Evolutionary conservation across 2,797 vertebrate species (phyloP), one percentile per base, ranked within the genome.

Genomic region (Acipenser ruthenus): DNA sequence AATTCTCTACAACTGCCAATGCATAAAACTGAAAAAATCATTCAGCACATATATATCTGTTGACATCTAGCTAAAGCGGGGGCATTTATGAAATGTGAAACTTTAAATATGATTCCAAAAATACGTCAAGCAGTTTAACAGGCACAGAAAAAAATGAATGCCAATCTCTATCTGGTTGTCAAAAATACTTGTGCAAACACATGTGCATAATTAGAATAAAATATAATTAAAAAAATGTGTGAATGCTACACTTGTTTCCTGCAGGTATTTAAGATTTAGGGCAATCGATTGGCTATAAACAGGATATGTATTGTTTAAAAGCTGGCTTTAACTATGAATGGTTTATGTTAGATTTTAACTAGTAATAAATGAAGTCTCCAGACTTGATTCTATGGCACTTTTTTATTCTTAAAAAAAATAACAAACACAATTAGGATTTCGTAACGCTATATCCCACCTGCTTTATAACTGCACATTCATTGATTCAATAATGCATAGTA

Each of bases 401-500:
- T 37, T 37, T 37, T 37, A 37, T 37, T 37, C 23, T 37, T 37
- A 37, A 37, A 37, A 37, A 10, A 55, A 55, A 55, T 10, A 55
- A 55, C 9, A n/a, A 55, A 55, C 9, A 55, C 52, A 55, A 55
- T 55, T 55, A 10, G n/a, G 52, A 55, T n/a, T 55, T 55, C 6
- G 52, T 10, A 55, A 63, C 53, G 65, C 61, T 59, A 49, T 8
- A 37, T 23, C 23, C 13, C 10, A 52, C 55, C 15, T 48, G 48
- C 23, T 64, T 47, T 4, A 50, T 13, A 8, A 8, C 37, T 10
- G n/a, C 11, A 18, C 13, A 7, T 56, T 65, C 58, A 50, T 55
- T 23, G 59, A 66, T 60, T 65, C 65, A 65, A 65, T 61, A 65
- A 62, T n/a, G 50, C 56, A 55, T 52, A 49, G 10, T 62, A 62